phyloP scores from a whole-genome alignment of 2,888 invertebrate genomes.

The Cryptocephalus moraei region DNA sequence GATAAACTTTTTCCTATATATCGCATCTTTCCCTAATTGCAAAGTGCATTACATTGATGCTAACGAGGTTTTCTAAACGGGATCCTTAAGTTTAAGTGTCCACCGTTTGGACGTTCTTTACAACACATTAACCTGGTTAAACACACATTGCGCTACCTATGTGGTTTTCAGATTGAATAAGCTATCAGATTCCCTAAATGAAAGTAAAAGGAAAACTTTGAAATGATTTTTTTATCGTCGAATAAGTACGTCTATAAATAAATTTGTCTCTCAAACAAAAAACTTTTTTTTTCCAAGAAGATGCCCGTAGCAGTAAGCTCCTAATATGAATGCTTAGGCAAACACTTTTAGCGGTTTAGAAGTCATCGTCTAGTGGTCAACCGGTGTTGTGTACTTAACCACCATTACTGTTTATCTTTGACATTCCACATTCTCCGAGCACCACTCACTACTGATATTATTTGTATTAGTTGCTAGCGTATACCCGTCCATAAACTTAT shows the following conservation, averaged over 20 bases:
- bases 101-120: too few relatives aligned
- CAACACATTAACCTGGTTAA: too few relatives aligned
- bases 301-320: conserved; percentile 28
- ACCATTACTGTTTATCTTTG: conserved; percentile 27
- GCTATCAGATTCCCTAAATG: too few relatives aligned
- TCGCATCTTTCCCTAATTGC: too few relatives aligned
- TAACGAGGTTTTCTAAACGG: too few relatives aligned
- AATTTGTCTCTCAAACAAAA: conserved; percentile 15
- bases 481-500: background rate
- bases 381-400: conserved; percentile 27
- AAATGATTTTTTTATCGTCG: conserved; percentile 11
- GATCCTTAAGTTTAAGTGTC: too few relatives aligned
- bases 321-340: conserved; percentile 33
- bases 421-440: conserved; percentile 21
- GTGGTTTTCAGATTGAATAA: too few relatives aligned
- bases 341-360: conserved; percentile 36
- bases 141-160: too few relatives aligned
- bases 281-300: conserved; percentile 27
- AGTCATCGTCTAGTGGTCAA: conserved; percentile 29
- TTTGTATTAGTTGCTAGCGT: background rate
- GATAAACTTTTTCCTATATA: too few relatives aligned
- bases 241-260: conserved; percentile 15
- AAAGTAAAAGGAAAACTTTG: background rate
- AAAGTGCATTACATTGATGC: too few relatives aligned
- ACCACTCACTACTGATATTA: conserved; percentile 4